Base-by-base conservation (phyloP, 2,797 vertebrate species). In the Acanthurus leucopareius region DNA sequence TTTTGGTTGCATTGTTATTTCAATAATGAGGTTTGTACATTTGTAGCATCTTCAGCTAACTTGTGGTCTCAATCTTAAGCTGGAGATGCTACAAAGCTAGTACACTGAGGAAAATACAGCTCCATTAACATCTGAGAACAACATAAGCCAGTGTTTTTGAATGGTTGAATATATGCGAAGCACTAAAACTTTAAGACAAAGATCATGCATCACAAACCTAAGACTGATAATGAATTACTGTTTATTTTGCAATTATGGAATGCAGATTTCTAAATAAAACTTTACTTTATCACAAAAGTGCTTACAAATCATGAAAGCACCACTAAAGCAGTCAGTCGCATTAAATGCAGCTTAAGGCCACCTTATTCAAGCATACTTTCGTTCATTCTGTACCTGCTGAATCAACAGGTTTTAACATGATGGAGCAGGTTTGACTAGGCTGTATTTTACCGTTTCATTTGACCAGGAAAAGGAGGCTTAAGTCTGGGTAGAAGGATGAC, bases 401-500 rank as follows among this genome's bases (percentile, higher is more conserved):
- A 45, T n/a, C 10, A 6, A 65, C 13, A 51, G n/a, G 13, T 49
- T 49, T 38, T 16, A 22, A 60, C 13, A 15, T 19, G 7, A 45
- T 48, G 11, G 4, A 8, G 13, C 9, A 60, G 15, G 16, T 4
- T 15, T 57, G 28, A 40, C 9, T 20, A 6, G 8, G 22, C 3
- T 19, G 25, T 10, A 15, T 19, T 45, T 63, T 0, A 1, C 0
- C 73, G 10, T 10, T 52, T 53, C 56, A 2, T 57, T 17, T 20
- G 10, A 53, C 19, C 4, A 2, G 47, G 44, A 25, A 10, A 25
- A 42, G 40, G 25, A 20, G 40, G 32, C 38, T 64, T 8, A 32
- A 22, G 52, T 77, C 49, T 68, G 47, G 7, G 10, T 32, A 25
- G 28, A 56, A 19, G 25, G 48, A 69, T 69, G 62, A 28, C 78